A percentile compares a stretch with the other conserved stretches of the same genome.
Conservation (phyloP, 2,113 vertebrate genomes). For the Oxygymnocypris stewartii region DNA sequence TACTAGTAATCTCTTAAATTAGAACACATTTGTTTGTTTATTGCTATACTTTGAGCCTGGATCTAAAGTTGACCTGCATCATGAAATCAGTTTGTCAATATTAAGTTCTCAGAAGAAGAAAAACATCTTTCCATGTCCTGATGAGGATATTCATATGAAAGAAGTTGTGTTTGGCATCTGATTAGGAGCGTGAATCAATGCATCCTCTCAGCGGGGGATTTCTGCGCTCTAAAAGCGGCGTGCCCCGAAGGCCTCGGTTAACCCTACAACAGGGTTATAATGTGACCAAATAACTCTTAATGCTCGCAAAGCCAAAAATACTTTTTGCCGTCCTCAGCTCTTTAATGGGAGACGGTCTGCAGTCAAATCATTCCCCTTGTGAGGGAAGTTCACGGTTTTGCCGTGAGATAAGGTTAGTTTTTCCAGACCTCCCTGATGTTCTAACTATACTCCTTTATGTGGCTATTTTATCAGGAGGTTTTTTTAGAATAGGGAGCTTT, state of each 20-base stretch:
- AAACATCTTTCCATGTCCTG: background rate
- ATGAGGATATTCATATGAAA: constrained; percentile 1
- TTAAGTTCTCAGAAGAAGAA: background rate
- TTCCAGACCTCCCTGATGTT: constrained; percentile 53
- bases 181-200: constrained; percentile 18
- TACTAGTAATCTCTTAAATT: background rate
- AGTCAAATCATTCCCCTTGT: constrained; percentile 34
- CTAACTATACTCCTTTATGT: constrained; percentile 56
- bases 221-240: constrained; percentile 20
- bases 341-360: background rate
- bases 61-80: background rate
- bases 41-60: background rate
- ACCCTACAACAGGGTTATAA: constrained; percentile 37
- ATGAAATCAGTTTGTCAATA: constrained; percentile 17
- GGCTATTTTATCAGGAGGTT: constrained; percentile 62
- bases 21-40: background rate
- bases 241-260: constrained; percentile 2
- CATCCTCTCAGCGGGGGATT: constrained; percentile 4
- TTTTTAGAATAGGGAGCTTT: constrained; percentile 62
- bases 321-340: constrained; percentile 25
- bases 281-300: constrained; percentile 32
- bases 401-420: constrained; percentile 44
- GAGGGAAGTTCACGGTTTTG: constrained; percentile 8
- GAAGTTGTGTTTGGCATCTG: constrained; percentile 9
- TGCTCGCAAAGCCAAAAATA: constrained; percentile 30